These are phyloP conservation scores for Loxodonta africana DNA, from an alignment of 2,113 vertebrate genomes.

Conservation along the genomic window DNA sequence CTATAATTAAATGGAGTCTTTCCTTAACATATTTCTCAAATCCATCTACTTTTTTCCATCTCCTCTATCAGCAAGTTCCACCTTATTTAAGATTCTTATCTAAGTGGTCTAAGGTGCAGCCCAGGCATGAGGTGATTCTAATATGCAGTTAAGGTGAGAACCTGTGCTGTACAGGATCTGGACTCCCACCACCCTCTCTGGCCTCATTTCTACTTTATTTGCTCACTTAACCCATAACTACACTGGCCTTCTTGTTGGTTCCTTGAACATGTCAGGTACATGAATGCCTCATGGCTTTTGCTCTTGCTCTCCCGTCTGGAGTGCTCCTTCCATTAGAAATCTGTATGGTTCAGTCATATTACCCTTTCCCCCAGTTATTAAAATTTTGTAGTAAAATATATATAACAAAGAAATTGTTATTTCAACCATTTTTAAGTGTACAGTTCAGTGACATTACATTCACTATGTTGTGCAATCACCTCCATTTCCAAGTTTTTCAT, in stretches of 20 bases:
- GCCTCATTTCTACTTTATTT: neutral
- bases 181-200: neutral
- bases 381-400: too few species aligned
- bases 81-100: constrained; percentile 37
- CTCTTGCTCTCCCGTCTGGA: neutral
- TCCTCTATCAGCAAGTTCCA: constrained; percentile 42
- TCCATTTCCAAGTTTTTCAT: neutral
- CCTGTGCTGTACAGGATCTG: neutral
- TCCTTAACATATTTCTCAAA: constrained; percentile 71
- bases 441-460: neutral
- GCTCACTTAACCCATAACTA: neutral
- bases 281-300: neutral
- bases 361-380: neutral
- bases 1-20: constrained; percentile 78
- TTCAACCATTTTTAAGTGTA: neutral
- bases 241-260: neutral
- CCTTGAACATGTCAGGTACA: neutral
- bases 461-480: neutral
- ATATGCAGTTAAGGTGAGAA: neutral
- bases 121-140: neutral
- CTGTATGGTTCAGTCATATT: neutral
- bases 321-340: neutral
- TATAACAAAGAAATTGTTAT: too few species aligned
- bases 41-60: constrained; percentile 54
- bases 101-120: neutral